Evolutionary conservation across 2,888 invertebrate genomes (phyloP).

Genomic region (Phaedon cochleariae): DNA sequence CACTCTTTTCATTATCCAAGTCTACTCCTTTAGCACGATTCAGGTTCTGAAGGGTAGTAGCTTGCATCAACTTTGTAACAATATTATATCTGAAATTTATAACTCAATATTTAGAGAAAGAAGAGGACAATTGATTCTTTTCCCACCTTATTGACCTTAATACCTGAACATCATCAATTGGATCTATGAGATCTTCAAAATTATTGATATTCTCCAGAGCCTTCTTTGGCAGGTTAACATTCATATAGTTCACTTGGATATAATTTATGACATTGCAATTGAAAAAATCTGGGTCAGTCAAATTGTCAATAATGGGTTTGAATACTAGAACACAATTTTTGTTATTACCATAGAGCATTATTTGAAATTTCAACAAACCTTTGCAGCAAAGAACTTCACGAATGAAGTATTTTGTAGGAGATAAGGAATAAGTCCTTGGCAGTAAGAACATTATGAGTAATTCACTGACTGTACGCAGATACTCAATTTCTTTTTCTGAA

Average conservation of each 20-base stretch:
- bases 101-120: background rate
- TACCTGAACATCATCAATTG: constrained; percentile 81
- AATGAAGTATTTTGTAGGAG: constrained; percentile 80
- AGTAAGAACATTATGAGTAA: constrained; percentile 81
- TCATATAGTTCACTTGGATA: constrained; percentile 81
- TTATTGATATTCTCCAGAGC: constrained; percentile 89
- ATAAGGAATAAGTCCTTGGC: constrained; percentile 81
- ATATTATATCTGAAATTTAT: constrained; percentile 74
- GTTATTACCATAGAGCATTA: too few species aligned
- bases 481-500: constrained; percentile 79
- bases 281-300: constrained; percentile 91
- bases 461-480: constrained; percentile 83
- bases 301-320: constrained; percentile 81
- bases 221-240: constrained; percentile 79
- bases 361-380: too few species aligned
- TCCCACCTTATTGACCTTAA: constrained; percentile 80
- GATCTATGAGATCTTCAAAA: constrained; percentile 88
- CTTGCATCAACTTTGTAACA: constrained; percentile 93
- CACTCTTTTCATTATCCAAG: constrained; percentile 68
- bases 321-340: constrained; percentile 75
- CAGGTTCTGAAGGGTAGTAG: constrained; percentile 88
- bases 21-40: constrained; percentile 85
- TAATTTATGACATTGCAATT: constrained; percentile 87
- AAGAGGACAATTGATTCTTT: background rate
- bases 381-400: constrained; percentile 86